Evolutionary conservation across 1,140 invertebrate species (phyloP).

Genomic region (Drosophila repleta): DNA sequence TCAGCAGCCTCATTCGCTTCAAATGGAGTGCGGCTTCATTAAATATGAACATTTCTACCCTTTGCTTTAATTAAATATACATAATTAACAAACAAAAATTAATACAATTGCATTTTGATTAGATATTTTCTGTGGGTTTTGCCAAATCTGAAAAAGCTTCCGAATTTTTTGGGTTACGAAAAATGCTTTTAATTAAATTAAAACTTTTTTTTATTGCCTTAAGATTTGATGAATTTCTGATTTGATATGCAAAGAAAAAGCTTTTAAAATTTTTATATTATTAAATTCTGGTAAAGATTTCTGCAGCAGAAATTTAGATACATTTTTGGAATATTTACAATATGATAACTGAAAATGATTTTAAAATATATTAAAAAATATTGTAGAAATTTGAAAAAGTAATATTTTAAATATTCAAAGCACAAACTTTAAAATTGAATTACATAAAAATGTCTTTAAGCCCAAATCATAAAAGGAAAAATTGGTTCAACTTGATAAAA

Average conservation of each 20-base stretch:
- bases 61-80: slow-evolving; percentile 74
- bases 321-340: too few species aligned
- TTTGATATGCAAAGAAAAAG: too few species aligned
- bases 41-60: slow-evolving; percentile 77
- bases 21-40: slow-evolving; percentile 78
- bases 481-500: slow-evolving; percentile 1
- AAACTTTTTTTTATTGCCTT: not conserved
- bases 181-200: not conserved
- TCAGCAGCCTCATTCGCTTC: slow-evolving; percentile 24
- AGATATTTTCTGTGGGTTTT: slow-evolving; percentile 13
- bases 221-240: not conserved
- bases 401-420: too few species aligned
- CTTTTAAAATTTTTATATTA: too few species aligned
- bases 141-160: slow-evolving; percentile 24
- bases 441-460: not conserved
- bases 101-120: slow-evolving; percentile 5
- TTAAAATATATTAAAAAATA: too few species aligned
- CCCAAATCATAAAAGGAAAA: not conserved
- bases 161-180: too few species aligned
- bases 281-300: too few species aligned
- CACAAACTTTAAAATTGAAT: too few species aligned
- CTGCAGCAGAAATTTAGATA: too few species aligned
- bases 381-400: too few species aligned
- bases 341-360: too few species aligned
- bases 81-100: slow-evolving; percentile 36